Conservation (phyloP, 2,797 vertebrate genomes). For the Squalus acanthias region DNA sequence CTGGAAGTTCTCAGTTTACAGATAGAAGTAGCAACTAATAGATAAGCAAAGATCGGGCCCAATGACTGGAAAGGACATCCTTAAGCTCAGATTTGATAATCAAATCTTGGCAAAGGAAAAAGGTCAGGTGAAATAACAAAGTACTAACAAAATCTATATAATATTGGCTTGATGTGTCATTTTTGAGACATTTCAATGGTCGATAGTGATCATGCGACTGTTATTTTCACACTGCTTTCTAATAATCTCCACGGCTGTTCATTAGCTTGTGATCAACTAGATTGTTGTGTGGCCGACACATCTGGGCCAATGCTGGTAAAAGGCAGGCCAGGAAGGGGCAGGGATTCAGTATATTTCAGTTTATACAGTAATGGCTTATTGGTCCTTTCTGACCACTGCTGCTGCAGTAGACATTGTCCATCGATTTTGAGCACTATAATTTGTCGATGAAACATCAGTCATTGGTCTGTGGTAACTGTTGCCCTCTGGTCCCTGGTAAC, state of each 20-base stretch:
- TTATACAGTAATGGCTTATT: neutral
- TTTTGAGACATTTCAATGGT: neutral
- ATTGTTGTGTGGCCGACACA: neutral
- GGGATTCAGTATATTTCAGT: neutral
- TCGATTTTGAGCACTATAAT: neutral
- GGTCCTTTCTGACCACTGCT: too few relatives aligned
- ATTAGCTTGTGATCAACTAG: neutral
- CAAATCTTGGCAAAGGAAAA: neutral
- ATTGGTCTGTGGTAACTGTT: neutral
- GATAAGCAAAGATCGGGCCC: neutral
- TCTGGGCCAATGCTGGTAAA: neutral
- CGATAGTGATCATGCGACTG: neutral
- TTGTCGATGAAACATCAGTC: neutral
- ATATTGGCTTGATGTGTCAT: neutral
- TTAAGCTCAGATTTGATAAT: neutral
- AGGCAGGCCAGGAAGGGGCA: neutral
- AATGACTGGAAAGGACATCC: neutral
- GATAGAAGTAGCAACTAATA: neutral
- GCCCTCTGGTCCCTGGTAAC: too few relatives aligned
- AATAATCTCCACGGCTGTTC: neutral
- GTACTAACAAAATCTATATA: neutral
- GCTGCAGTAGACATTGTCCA: neutral
- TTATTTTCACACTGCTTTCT: neutral
- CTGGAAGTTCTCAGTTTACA: neutral
- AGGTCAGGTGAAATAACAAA: neutral